Evolutionary conservation across 2,888 invertebrate genomes (phyloP).

Genomic region (Volucella bombylans): DNA sequence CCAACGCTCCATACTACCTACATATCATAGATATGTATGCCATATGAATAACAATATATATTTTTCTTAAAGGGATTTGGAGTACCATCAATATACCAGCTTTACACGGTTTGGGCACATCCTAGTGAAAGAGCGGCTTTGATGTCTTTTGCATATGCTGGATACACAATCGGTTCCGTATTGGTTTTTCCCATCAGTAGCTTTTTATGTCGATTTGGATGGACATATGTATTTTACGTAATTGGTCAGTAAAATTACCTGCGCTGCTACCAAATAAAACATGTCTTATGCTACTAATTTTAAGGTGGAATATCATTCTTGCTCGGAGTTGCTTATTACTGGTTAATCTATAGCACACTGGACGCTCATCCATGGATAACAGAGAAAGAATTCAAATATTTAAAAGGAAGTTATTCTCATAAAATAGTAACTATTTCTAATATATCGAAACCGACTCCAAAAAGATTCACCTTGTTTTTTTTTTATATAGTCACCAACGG

Average conservation of each 20-base stretch:
- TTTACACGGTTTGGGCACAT: conserved; percentile 82
- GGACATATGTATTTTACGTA: conserved; percentile 86
- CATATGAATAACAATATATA: neutral
- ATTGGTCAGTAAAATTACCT: conserved; percentile 80
- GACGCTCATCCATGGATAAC: conserved; percentile 84
- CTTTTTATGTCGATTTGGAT: conserved; percentile 85
- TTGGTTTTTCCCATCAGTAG: conserved; percentile 85
- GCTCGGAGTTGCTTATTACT: conserved; percentile 77
- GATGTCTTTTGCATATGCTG: conserved; percentile 82
- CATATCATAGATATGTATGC: neutral
- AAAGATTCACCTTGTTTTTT: neutral
- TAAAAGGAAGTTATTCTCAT: conserved; percentile 74
- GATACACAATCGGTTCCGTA: conserved; percentile 82
- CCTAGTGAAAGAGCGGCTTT: conserved; percentile 81
- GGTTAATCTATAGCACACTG: conserved; percentile 83
- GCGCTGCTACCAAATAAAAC: neutral
- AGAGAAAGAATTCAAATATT: conserved; percentile 80
- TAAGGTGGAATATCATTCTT: conserved; percentile 77
- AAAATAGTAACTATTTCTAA: conserved; percentile 70
- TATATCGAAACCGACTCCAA: neutral
- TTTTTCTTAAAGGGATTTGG: conserved; percentile 78
- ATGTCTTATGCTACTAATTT: neutral
- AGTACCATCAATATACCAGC: conserved; percentile 80
- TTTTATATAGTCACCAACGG: conserved; percentile 75
- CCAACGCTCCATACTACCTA: no score